phyloP scores from a whole-genome alignment of 2,888 invertebrate genomes.

The Tineola bisselliella region DNA sequence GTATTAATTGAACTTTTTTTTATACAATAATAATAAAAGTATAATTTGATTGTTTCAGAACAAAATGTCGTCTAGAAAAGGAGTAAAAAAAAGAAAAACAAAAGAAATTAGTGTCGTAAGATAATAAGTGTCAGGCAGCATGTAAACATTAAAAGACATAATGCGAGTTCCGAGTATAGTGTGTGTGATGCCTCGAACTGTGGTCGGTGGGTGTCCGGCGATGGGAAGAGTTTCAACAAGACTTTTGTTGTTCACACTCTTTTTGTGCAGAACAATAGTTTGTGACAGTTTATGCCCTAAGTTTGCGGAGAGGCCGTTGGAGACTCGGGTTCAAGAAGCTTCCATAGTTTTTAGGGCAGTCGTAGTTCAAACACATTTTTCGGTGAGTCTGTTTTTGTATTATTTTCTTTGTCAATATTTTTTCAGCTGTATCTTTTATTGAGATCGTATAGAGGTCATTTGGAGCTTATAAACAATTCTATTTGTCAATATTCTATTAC shows the following conservation, averaged over 20 bases:
- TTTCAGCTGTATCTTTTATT: neutral
- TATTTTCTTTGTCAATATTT: neutral
- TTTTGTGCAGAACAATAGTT: conserved; percentile 56
- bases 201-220: conserved; percentile 28
- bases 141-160: conserved; percentile 30
- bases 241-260: conserved; percentile 45
- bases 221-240: conserved; percentile 32
- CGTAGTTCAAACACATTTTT: conserved; percentile 51
- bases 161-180: neutral
- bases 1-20: no score
- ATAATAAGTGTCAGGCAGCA: conserved; percentile 35
- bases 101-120: conserved; percentile 38
- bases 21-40: neutral
- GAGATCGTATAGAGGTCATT: neutral
- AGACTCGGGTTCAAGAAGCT: conserved; percentile 62
- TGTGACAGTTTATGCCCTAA: conserved; percentile 63
- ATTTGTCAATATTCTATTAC: neutral
- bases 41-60: conserved; percentile 44
- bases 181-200: neutral
- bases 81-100: conserved; percentile 45
- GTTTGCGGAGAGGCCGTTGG: conserved; percentile 59
- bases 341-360: conserved; percentile 66
- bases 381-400: conserved; percentile 35
- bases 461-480: neutral
- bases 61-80: conserved; percentile 51